Evolutionary conservation across 2,797 vertebrate genomes (phyloP).

Genomic region (Malacoctenus gilli): DNA sequence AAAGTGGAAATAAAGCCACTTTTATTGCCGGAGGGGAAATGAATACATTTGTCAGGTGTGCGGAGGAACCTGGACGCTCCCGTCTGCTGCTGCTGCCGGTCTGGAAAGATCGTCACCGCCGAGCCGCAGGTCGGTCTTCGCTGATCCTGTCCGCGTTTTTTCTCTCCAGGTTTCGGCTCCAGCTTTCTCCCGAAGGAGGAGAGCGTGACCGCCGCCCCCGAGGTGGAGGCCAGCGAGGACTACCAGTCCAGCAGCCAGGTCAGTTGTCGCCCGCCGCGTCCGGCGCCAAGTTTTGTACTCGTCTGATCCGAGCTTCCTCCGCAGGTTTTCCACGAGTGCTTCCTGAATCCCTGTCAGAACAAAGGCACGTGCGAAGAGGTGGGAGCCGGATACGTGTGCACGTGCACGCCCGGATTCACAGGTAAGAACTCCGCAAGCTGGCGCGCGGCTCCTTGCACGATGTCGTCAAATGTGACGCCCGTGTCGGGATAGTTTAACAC

Average conservation of each 20-base stretch:
- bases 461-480: neutral
- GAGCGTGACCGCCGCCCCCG: slow-evolving; percentile 84
- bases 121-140: slow-evolving; percentile 44
- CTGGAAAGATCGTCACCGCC: slow-evolving; percentile 52
- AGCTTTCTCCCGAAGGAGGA: slow-evolving; percentile 96
- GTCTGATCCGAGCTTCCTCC: slow-evolving; percentile 28
- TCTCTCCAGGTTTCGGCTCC: slow-evolving; percentile 90
- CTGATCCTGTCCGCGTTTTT: slow-evolving; percentile 46
- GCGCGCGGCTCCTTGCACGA: no score
- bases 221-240: slow-evolving; percentile 84
- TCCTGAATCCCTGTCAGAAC: slow-evolving; percentile 93
- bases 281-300: neutral
- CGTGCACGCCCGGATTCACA: slow-evolving; percentile 91
- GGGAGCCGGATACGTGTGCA: slow-evolving; percentile 91
- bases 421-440: slow-evolving; percentile 83
- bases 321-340: slow-evolving; percentile 98
- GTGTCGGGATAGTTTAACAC: no score
- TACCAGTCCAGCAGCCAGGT: slow-evolving; percentile 93
- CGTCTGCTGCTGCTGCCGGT: no score
- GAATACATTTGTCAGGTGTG: slow-evolving; percentile 47
- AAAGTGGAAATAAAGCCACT: slow-evolving; percentile 62
- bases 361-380: slow-evolving; percentile 94
- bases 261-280: slow-evolving; percentile 7
- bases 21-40: slow-evolving; percentile 67
- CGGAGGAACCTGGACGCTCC: no score